phyloP scores from a whole-genome alignment of 2,113 vertebrate species.

The Centropristis striata region DNA sequence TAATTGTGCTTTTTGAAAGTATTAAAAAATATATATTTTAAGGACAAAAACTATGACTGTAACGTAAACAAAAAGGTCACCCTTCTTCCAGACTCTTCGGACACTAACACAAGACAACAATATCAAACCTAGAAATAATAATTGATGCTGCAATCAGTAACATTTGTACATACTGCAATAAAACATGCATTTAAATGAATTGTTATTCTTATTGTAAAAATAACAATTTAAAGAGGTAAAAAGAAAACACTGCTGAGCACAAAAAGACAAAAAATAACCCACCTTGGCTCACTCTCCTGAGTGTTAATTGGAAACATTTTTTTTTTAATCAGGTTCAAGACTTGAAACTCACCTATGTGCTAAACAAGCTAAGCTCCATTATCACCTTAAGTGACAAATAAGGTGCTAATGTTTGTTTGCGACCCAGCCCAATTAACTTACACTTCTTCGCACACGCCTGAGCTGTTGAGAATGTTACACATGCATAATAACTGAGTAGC shows the following conservation, averaged over 20 bases:
- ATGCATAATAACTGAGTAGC: not conserved
- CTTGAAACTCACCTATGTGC: not conserved
- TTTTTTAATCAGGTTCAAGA: conserved; percentile 16
- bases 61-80: not conserved
- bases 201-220: not conserved
- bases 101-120: not conserved
- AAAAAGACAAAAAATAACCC: conserved; percentile 7
- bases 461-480: conserved; percentile 16
- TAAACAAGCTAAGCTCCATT: conserved; percentile 35
- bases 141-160: not conserved
- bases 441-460: not conserved
- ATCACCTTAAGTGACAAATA: conserved; percentile 44
- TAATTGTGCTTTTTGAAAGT: too few species aligned
- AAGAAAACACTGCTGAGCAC: not conserved
- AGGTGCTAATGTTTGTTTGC: conserved; percentile 63
- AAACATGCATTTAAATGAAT: not conserved
- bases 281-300: not conserved
- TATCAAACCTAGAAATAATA: not conserved
- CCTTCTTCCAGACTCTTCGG: not conserved
- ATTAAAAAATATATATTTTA: too few species aligned
- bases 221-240: not conserved
- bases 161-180: not conserved
- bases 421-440: conserved; percentile 37
- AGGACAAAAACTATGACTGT: not conserved
- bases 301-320: conserved; percentile 27